Base-by-base conservation (phyloP, 2,888 invertebrate genomes). In the Dynastes grantii region DNA sequence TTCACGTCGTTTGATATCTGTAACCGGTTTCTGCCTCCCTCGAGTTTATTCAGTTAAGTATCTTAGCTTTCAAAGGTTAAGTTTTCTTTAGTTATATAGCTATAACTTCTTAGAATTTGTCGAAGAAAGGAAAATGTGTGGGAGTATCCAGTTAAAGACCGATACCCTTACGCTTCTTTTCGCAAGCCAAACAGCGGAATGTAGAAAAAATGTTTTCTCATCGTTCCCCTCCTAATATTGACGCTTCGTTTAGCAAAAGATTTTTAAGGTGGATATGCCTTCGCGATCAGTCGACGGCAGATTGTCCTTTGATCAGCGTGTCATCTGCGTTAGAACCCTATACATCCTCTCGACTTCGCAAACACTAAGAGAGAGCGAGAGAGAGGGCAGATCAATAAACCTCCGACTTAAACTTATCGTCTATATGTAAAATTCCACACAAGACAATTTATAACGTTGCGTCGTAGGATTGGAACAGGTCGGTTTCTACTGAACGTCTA, bases 371-470 rank as follows among this genome's bases (percentile, higher is more conserved):
- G 63, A 16, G 45, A 61, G 55, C 16, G 40, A 61, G 61, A 75
- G 9, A 40, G 63, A 16, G 29, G 27, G 55, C 8, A 61, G 73
- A 75, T 75, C 73, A 63, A 75, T 75, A 75, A 63, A 75, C 73
- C 61, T 37, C 45, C 27, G 11, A 49, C 73, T 75, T 32, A 75
- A 75, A 61, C 73, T 75, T 75, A 61, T 68, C 68, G 68, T 51
- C n/a, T 75, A 63, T 75, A 75, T 75, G 73, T 75, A 75, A 75
- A 75, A 61, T 61, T 75, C 61, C 73, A 61, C 73, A 27, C 58
- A 29, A 75, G 61, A 75, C 73, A 75, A 75, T 75, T 75, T 75
- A 75, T 75, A 75, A 75, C 55, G n/a, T 45, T 58, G 22, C 40
- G 45, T 8, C 2, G 22, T 61, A 27, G 45, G 32, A 45, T 75